phyloP scores from a whole-genome alignment of 2,888 invertebrate species.

The Orchesellides sinensis region DNA sequence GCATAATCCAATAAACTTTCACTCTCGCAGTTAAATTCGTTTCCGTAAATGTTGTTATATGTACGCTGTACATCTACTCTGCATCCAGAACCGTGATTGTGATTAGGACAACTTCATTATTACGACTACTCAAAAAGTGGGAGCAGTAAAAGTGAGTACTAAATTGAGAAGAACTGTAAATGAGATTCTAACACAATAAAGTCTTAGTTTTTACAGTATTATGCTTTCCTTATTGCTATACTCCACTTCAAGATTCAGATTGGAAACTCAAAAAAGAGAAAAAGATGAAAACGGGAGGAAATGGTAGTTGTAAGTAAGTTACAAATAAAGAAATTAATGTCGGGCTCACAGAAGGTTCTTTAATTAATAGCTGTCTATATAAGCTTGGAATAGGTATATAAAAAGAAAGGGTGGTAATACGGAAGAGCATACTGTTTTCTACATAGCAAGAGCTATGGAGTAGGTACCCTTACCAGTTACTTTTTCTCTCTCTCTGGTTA shows the following conservation, averaged over 20 bases:
- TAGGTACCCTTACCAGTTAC: neutral
- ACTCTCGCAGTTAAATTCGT: too few relatives aligned
- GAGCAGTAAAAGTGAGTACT: too few relatives aligned
- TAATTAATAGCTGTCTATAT: slow-evolving; percentile 47
- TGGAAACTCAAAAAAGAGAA: too few relatives aligned
- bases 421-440: too few relatives aligned
- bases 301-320: slow-evolving; percentile 9
- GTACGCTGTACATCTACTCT: too few relatives aligned
- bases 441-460: neutral
- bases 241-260: neutral
- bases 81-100: too few relatives aligned
- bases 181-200: slow-evolving; percentile 42
- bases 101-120: too few relatives aligned
- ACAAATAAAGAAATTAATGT: slow-evolving; percentile 63
- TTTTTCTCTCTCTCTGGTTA: neutral
- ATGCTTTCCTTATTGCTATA: slow-evolving; percentile 42
- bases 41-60: too few relatives aligned
- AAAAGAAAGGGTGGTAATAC: too few relatives aligned
- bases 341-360: slow-evolving; percentile 45
- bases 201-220: slow-evolving; percentile 43
- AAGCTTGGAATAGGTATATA: neutral
- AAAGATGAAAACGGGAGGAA: neutral
- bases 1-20: too few relatives aligned
- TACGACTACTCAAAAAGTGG: too few relatives aligned
- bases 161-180: slow-evolving; percentile 48